Conservation (phyloP, 2,797 vertebrate genomes). For the Cheracebus regulus region DNA sequence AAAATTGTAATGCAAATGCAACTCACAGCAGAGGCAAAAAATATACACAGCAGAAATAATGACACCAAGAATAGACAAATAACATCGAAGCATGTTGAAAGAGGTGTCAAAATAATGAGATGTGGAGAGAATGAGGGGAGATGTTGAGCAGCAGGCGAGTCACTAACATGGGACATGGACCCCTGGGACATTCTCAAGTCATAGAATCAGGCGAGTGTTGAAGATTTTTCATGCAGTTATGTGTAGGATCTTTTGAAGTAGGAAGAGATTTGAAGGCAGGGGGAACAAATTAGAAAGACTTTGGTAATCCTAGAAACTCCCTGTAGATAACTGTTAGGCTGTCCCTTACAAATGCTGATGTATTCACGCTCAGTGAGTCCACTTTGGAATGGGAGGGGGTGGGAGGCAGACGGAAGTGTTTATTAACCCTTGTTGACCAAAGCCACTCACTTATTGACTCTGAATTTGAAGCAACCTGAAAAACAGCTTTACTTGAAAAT, state of each 20-base stretch:
- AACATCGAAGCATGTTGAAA: background rate
- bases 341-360: slow-evolving; percentile 47
- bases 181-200: background rate
- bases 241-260: background rate
- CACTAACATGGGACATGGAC: background rate
- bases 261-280: background rate
- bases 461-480: slow-evolving; percentile 58
- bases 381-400: background rate
- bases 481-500: slow-evolving; percentile 59
- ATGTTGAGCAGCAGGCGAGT: background rate
- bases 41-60: background rate
- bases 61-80: background rate
- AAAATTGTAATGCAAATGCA: background rate
- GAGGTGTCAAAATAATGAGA: background rate
- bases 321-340: background rate
- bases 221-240: background rate
- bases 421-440: slow-evolving; percentile 34
- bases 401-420: background rate
- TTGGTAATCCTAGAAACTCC: background rate
- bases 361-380: background rate
- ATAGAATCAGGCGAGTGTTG: background rate
- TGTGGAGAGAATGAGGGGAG: background rate
- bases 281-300: background rate
- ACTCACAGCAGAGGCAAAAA: background rate
- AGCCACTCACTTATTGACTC: slow-evolving; percentile 49